Evolutionary conservation across 2,888 invertebrate genomes (phyloP).

Genomic region (Magallana nippona): DNA sequence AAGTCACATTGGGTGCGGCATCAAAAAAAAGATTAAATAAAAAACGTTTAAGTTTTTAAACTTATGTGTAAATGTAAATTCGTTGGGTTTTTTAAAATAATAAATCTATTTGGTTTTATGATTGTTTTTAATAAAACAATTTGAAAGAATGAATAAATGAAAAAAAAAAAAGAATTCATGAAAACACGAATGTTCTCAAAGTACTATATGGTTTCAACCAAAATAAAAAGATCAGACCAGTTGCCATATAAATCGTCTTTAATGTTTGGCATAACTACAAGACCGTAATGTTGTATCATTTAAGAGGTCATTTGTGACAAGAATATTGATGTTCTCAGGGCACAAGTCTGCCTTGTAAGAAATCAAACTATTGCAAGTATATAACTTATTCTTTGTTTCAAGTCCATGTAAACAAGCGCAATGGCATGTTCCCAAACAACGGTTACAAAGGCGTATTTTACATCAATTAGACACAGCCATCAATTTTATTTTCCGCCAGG

Average conservation of each 20-base stretch:
- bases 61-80: too few relatives aligned
- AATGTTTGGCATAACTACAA: conserved; percentile 12
- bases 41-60: too few relatives aligned
- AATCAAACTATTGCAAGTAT: neutral
- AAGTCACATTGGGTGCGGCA: too few relatives aligned
- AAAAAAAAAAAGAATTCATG: too few relatives aligned
- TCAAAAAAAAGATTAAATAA: too few relatives aligned
- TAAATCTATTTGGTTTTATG: too few relatives aligned
- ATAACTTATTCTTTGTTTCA: neutral
- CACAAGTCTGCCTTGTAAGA: neutral
- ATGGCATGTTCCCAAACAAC: neutral
- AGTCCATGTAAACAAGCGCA: conserved; percentile 11
- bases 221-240: neutral
- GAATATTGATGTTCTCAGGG: neutral
- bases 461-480: conserved; percentile 26
- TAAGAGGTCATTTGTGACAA: neutral
- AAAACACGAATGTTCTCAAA: neutral
- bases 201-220: neutral
- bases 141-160: too few relatives aligned
- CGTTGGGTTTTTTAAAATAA: too few relatives aligned
- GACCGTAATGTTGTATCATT: neutral
- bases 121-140: too few relatives aligned
- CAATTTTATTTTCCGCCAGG: conserved; percentile 17
- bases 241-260: neutral
- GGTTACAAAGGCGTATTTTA: conserved; percentile 6